phyloP scores from a whole-genome alignment of 2,113 vertebrate genomes.

The Cyprinodon brontotheroides region DNA sequence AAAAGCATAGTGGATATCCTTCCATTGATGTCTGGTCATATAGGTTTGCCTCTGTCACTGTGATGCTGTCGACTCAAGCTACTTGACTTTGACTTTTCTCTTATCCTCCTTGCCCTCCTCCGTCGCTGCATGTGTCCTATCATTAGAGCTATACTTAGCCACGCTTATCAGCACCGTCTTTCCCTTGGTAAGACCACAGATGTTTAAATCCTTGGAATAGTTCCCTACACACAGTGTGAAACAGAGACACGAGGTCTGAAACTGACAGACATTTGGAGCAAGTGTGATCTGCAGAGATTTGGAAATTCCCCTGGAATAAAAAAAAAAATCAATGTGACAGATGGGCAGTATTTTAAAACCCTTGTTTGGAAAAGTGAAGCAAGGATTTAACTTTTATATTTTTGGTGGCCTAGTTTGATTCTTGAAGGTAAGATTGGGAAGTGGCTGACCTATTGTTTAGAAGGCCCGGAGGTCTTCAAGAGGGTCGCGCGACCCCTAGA shows the following conservation, averaged over 20 bases:
- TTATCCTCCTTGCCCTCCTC: conserved; percentile 58
- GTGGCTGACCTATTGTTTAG: no score
- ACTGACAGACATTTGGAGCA: background rate
- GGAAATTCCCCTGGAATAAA: background rate
- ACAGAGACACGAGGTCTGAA: conserved; percentile 13
- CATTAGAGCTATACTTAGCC: conserved; percentile 68
- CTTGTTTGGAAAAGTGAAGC: background rate
- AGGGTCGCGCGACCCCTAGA: no score
- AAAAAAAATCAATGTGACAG: background rate
- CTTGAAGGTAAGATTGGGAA: background rate
- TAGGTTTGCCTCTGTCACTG: conserved; percentile 9
- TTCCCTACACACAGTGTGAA: conserved; percentile 13
- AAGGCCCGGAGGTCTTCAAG: no score
- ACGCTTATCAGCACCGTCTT: conserved; percentile 55
- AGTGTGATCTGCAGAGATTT: conserved; percentile 12
- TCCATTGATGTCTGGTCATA: background rate
- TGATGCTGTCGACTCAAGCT: conserved; percentile 7
- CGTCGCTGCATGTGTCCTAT: conserved; percentile 53
- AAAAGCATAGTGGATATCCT: background rate
- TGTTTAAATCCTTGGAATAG: conserved; percentile 57
- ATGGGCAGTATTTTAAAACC: background rate
- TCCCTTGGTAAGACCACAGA: conserved; percentile 50
- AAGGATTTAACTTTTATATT: background rate
- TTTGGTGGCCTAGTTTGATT: background rate
- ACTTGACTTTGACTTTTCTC: conserved; percentile 55